A percentile compares a stretch with the other conserved stretches of the same genome.
Evolutionary conservation across 2,888 invertebrate genomes (phyloP).

Genomic region (Yponomeuta sedellus): DNA sequence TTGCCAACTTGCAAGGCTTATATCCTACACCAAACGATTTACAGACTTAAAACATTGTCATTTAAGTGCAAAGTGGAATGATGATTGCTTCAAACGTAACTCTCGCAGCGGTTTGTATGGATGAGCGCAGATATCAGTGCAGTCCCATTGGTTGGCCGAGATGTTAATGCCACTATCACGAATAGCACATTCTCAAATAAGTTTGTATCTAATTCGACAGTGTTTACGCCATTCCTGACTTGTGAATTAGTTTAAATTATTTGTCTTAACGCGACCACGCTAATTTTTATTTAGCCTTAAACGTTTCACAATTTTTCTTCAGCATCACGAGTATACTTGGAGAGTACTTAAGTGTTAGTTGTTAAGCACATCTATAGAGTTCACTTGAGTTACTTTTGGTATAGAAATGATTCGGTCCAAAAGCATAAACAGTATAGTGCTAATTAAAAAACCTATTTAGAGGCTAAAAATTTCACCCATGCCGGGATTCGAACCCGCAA

Average conservation of each 20-base stretch:
- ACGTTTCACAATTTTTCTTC: slow-evolving; percentile 67
- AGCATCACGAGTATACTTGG: slow-evolving; percentile 53
- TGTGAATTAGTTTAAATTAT: slow-evolving; percentile 67
- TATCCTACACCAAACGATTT: slow-evolving; percentile 29
- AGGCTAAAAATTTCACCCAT: no score
- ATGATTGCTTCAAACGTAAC: slow-evolving; percentile 29
- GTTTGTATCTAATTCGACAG: slow-evolving; percentile 63
- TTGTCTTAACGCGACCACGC: slow-evolving; percentile 61
- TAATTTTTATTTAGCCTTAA: slow-evolving; percentile 68
- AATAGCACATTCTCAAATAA: slow-evolving; percentile 65
- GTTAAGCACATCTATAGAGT: no score
- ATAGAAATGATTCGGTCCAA: no score
- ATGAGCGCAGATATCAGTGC: slow-evolving; percentile 49
- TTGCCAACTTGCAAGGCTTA: slow-evolving; percentile 44
- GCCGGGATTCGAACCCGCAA: no score
- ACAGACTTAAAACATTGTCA: slow-evolving; percentile 36
- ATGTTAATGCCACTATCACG: slow-evolving; percentile 69
- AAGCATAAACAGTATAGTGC: no score
- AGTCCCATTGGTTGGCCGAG: slow-evolving; percentile 50
- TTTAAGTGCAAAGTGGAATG: slow-evolving; percentile 40
- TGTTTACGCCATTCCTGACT: slow-evolving; percentile 57
- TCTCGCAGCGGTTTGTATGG: slow-evolving; percentile 43
- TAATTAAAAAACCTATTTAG: no score
- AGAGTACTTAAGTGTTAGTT: background rate
- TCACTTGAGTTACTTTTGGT: no score